Percentiles rank a stretch among this genome's conserved stretches.
These are phyloP conservation scores for Alosa sapidissima DNA, from an alignment of 2,797 vertebrate species.

Conservation along the genomic window DNA sequence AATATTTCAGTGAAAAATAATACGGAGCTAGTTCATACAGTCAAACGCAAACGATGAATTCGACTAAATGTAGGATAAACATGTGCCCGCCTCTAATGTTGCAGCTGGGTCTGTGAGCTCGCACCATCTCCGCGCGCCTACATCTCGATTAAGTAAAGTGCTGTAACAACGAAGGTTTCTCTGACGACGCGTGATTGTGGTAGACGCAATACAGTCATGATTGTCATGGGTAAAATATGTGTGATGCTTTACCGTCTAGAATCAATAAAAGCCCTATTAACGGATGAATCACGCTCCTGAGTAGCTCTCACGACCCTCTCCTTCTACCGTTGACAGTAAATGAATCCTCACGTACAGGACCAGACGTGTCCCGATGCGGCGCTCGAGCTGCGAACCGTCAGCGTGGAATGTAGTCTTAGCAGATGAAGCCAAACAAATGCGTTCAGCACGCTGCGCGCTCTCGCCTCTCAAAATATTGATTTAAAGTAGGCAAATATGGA, in stretches of 20 bases:
- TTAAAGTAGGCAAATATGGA: not conserved
- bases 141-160: constrained; percentile 31
- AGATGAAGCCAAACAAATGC: constrained; percentile 53
- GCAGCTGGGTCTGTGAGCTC: constrained; percentile 29
- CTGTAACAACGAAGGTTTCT: constrained; percentile 24
- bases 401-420: constrained; percentile 61
- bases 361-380: constrained; percentile 26
- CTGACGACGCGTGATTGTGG: constrained; percentile 35
- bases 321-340: not conserved
- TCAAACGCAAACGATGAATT: not conserved
- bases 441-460: not conserved
- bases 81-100: constrained; percentile 26
- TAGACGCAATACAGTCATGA: constrained; percentile 28
- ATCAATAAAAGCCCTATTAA: not conserved
- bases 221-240: constrained; percentile 23
- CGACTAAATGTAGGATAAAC: not conserved
- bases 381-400: constrained; percentile 25
- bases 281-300: not conserved
- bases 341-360: constrained; percentile 29
- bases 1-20: not conserved
- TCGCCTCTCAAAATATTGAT: not conserved
- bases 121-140: constrained; percentile 26
- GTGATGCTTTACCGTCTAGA: not conserved
- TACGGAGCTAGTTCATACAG: not conserved
- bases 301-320: not conserved